phyloP scores from a whole-genome alignment of 2,797 vertebrate species.

The Lutjanus campechanus region DNA sequence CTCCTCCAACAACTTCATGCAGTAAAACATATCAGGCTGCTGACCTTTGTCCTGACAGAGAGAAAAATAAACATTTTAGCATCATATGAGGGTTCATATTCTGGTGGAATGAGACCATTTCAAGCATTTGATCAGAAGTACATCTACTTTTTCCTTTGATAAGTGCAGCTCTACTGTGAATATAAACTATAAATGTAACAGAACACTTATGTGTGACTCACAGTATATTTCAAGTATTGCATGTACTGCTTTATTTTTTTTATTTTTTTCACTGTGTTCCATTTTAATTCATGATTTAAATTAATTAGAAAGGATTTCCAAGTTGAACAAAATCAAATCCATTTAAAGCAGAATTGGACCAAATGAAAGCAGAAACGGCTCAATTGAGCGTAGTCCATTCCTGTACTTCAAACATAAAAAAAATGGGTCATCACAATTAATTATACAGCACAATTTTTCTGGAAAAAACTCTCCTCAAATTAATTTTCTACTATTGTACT shows the following conservation, averaged over 20 bases:
- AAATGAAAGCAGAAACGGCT: constrained; percentile 3
- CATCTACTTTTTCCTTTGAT: not conserved
- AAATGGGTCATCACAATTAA: not conserved
- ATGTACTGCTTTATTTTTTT: not conserved
- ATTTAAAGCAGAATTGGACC: not conserved
- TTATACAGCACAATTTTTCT: not conserved
- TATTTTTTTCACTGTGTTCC: not conserved
- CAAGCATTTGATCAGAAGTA: not conserved
- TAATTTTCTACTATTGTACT: not conserved
- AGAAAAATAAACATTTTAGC: not conserved
- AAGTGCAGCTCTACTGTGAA: not conserved
- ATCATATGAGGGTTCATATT: not conserved
- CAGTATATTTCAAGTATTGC: not conserved
- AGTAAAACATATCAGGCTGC: constrained; percentile 94
- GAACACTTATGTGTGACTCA: not conserved
- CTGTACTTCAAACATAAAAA: constrained; percentile 1
- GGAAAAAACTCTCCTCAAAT: not conserved
- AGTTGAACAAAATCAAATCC: constrained; percentile 1
- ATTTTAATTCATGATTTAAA: not conserved
- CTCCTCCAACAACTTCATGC: constrained; percentile 92
- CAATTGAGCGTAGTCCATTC: not conserved
- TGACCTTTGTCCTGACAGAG: constrained; percentile 84
- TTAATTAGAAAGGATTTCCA: not conserved
- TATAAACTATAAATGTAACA: not conserved
- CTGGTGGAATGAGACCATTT: not conserved